These are phyloP conservation scores for Sinopyrophorus schimmeli DNA, from an alignment of 2,888 invertebrate species.

Conservation along the genomic window DNA sequence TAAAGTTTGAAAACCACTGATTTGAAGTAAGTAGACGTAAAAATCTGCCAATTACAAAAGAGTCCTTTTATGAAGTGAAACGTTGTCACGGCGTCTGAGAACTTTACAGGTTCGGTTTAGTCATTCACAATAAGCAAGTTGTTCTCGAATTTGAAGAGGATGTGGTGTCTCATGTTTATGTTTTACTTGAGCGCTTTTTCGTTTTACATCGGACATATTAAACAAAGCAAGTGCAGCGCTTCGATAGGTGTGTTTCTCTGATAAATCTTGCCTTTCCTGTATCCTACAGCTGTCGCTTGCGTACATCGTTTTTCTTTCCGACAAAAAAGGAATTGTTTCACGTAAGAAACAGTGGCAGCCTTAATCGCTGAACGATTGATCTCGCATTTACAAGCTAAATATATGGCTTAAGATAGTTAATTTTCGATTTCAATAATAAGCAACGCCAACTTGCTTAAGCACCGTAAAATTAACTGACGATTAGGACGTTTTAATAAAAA, in stretches of 20 bases:
- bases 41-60: conserved; percentile 6
- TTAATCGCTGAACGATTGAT: conserved; percentile 37
- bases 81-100: conserved; percentile 34
- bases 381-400: conserved; percentile 12
- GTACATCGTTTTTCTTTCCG: conserved; percentile 9
- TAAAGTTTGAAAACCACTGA: too few species aligned
- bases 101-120: conserved; percentile 31
- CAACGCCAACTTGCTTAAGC: too few species aligned
- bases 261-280: conserved; percentile 28
- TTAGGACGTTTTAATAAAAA: too few species aligned
- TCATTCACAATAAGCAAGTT: conserved; percentile 19
- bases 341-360: conserved; percentile 31
- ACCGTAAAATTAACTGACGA: too few species aligned
- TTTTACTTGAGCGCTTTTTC: conserved; percentile 9
- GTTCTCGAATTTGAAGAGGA: conserved; percentile 24
- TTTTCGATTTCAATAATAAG: conserved; percentile 15
- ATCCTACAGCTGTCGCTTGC: conserved; percentile 22
- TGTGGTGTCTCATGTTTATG: conserved; percentile 26
- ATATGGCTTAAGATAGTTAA: conserved; percentile 7
- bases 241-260: conserved; percentile 22
- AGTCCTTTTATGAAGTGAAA: conserved; percentile 23
- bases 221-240: conserved; percentile 17
- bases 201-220: conserved; percentile 9
- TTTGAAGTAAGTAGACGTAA: too few species aligned
- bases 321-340: conserved; percentile 36